A percentile compares a stretch with the other conserved stretches of the same genome.
phyloP scores from a whole-genome alignment of 1,140 invertebrate genomes.

The Bombus waltoni region DNA sequence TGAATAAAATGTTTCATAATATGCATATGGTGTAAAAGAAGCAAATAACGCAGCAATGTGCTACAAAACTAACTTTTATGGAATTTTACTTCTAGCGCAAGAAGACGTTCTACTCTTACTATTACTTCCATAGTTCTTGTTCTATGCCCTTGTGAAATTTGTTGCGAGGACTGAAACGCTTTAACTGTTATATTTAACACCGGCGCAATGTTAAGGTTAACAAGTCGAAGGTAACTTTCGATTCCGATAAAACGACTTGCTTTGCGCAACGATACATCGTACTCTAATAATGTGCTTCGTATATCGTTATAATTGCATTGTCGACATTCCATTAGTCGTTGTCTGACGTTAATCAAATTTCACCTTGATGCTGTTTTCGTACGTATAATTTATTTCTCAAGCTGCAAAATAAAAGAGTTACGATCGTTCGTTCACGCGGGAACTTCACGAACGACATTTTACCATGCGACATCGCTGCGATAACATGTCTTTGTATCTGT shows the following conservation, averaged over 20 bases:
- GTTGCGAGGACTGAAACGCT: neutral
- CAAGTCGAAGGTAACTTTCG: neutral
- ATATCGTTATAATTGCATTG: neutral
- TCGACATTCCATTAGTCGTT: neutral
- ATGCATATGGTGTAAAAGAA: neutral
- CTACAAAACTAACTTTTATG: neutral
- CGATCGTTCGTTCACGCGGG: neutral
- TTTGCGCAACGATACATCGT: neutral
- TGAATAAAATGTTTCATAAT: neutral
- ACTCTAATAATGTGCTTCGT: neutral
- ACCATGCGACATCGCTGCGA: too few relatives aligned
- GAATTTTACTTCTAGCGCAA: neutral
- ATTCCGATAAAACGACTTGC: neutral
- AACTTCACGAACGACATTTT: too few relatives aligned
- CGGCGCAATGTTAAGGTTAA: neutral
- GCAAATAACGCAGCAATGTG: neutral
- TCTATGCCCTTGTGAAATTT: neutral
- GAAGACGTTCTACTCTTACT: neutral
- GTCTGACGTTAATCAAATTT: slow-evolving; percentile 5
- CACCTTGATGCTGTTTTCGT: neutral
- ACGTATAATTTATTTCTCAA: neutral
- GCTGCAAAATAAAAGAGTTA: too few relatives aligned
- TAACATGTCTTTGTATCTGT: too few relatives aligned
- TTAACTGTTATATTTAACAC: too few relatives aligned
- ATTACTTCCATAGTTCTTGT: neutral